Evolutionary conservation across 2,113 vertebrate species (phyloP).

Genomic region (Notothenia rossii): DNA sequence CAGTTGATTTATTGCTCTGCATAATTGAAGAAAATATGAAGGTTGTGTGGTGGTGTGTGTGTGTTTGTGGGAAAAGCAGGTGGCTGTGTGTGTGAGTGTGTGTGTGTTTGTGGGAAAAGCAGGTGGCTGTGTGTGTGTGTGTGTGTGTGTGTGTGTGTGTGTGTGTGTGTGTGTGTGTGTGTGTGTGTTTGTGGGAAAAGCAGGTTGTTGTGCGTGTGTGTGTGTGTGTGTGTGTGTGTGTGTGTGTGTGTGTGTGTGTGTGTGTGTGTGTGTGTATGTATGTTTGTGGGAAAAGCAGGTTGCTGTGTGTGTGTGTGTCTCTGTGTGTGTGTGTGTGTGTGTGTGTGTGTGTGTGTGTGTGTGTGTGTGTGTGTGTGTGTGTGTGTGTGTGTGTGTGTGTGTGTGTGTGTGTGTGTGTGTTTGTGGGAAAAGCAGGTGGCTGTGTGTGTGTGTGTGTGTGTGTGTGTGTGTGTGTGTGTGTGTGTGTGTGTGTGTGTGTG

Average conservation of each 20-base stretch:
- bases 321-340: too few species aligned
- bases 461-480: too few species aligned
- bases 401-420: background rate
- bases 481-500: constrained; percentile 4
- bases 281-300: too few species aligned
- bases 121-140: constrained; percentile 11
- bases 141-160: background rate
- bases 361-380: too few species aligned
- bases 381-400: too few species aligned
- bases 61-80: constrained; percentile 19
- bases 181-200: too few species aligned
- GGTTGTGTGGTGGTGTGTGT: background rate
- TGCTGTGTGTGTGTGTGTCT: too few species aligned
- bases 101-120: too few species aligned
- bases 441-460: constrained; percentile 10
- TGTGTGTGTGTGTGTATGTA: too few species aligned
- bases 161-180: constrained; percentile 12
- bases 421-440: too few species aligned
- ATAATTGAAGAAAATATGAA: background rate
- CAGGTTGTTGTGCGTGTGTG: too few species aligned
- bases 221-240: too few species aligned
- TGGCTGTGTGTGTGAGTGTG: constrained; percentile 19
- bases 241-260: background rate
- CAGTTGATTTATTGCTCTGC: background rate
- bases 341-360: background rate